Base-by-base conservation (phyloP, 2,888 invertebrate species). In the Xylota segnis region DNA sequence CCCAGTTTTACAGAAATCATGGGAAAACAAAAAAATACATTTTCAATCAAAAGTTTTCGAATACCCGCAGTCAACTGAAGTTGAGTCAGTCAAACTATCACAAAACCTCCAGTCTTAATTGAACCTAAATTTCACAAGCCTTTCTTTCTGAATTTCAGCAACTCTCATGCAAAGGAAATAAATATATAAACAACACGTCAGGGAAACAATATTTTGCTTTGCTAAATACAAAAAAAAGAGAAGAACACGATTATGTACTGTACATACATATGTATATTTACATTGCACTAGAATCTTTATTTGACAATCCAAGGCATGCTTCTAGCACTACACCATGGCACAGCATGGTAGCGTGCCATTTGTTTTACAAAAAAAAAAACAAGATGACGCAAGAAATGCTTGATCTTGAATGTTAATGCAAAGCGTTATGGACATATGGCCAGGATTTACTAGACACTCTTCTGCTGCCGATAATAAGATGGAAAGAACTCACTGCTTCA, bases 301-400 rank as follows among this genome's bases (percentile, higher is more conserved):
- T 45, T 45, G 45, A 16, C 16, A 16, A 16, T 9, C 16, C 7
- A 45, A 43, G 9, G 16, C 16, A 18, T 40, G 0, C 34, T 34
- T 34, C 34, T 10, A 34, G 34, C 10, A 34, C 7, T 40, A 12
- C n/a, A n/a, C 4, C 12, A 9, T n/a, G 5, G 1, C 12, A 40
- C n/a, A 40, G 40, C 40, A 40, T 40, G 40, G 40, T 45, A 14
- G 6, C 43, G 16, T 45, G 5, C 43, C 34, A 12, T 52, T 66
- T 66, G 50, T 18, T 50, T 34, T 32, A n/a, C n/a, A 23, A 3
- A 23, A 2, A 32, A 7, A 66, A 37, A 54, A 68, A 47, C 34
- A 23, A 61, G 29, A 45, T 81, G 81, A 81, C 66, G 81, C 74
- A 81, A 74, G 14, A 66, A 68, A 29, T 32, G 45, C 16, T 74